Evolutionary conservation across 2,797 vertebrate genomes (phyloP), one percentile per base, ranked within the genome.

Genomic region (Eulemur rubriventer): DNA sequence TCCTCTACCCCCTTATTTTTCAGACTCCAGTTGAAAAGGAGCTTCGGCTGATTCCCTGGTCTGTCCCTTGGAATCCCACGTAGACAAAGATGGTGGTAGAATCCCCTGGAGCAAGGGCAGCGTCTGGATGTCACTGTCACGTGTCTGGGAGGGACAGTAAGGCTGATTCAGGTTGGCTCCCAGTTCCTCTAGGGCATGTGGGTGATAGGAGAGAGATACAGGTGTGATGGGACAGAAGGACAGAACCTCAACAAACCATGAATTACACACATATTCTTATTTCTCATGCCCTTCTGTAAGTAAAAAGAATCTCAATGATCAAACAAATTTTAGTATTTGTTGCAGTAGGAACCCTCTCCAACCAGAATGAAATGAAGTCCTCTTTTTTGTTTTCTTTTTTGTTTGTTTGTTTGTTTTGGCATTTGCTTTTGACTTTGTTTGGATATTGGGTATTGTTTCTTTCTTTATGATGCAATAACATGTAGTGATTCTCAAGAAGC

Each of bases 181-280:
- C 20, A 30, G 10, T 6, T 79, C 35, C 17, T 41, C 33, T 1
- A n/a, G 24, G 33, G 28, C 2, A 24, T 0, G 2, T 28, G 11
- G n/a, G 2, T n/a, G 52, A 0, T 20, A 28, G 3, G 26, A 2
- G 3, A 16, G 26, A 28, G 10, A 16, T 11, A 18, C 20, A 33
- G 7, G 4, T 4, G 0, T 24, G 20, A 20, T 30, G 35, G 18
- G 6, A 4, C 0, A 3, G 33, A 76, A 17, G 2, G 10, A 73
- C 78, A 5, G 14, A 75, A 50, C 41, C 48, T 57, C 28, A n/a
- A 9, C 13, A 52, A 63, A 26, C 33, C 14, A 16, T 0, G 30
- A 0, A 4, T 55, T 67, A 52, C 6, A 18, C 14, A 76, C 17
- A 24, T 0, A 22, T 24, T 61, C 52, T 63, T 6, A 67, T 41